Evolutionary conservation across 2,888 invertebrate species (phyloP).

Genomic region (Dendrolimus pini): DNA sequence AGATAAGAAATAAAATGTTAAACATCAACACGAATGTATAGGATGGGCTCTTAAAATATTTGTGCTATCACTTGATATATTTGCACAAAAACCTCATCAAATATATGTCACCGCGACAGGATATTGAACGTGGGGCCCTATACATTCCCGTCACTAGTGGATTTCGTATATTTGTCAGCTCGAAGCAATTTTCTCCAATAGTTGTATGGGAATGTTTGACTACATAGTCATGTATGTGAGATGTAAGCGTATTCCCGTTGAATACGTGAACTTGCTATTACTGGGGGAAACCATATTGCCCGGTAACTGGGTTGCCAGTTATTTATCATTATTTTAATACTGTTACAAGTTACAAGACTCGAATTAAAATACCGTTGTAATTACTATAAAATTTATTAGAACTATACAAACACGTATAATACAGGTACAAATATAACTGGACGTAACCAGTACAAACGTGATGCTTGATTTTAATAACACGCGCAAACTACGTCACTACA

Average conservation of each 20-base stretch:
- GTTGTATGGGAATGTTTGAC: slow-evolving; percentile 9
- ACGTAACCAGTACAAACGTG: no score
- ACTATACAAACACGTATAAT: no score
- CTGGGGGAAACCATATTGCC: background rate
- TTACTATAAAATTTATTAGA: no score
- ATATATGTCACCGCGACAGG: background rate
- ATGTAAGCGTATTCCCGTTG: background rate
- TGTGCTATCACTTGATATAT: background rate
- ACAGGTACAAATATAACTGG: no score
- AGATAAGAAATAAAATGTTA: no score
- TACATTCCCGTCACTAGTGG: slow-evolving; percentile 2
- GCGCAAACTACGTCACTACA: no score
- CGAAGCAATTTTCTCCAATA: slow-evolving; percentile 19
- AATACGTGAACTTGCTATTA: background rate
- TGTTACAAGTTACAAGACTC: no score
- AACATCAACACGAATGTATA: no score
- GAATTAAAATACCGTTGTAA: no score
- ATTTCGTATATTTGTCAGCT: slow-evolving; percentile 18
- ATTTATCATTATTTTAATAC: background rate
- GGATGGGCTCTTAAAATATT: no score
- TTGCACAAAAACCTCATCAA: background rate
- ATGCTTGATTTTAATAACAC: no score
- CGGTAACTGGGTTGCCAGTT: background rate
- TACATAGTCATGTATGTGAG: background rate
- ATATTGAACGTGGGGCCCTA: slow-evolving; percentile 1